phyloP scores from a whole-genome alignment of 2,113 vertebrate genomes.

The Istiophorus platypterus region DNA sequence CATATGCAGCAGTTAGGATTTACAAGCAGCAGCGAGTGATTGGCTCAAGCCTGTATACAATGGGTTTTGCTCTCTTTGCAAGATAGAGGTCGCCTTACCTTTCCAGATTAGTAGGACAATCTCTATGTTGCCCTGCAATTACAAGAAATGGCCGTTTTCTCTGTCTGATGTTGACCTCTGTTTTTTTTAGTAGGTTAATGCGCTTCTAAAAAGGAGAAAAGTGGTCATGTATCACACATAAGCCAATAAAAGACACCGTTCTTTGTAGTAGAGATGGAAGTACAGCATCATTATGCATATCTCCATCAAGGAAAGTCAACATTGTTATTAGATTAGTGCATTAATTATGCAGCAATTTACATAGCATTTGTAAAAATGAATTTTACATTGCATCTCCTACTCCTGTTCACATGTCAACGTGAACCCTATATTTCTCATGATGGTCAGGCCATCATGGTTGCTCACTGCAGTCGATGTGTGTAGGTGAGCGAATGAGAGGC shows the following conservation, averaged over 20 bases:
- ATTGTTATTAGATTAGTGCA: background rate
- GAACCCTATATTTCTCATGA: background rate
- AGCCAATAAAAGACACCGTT: background rate
- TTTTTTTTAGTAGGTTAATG: background rate
- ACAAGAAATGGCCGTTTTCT: background rate
- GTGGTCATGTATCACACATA: background rate
- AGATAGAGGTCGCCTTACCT: background rate
- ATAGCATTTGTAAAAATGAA: background rate
- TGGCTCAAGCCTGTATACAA: background rate
- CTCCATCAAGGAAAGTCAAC: background rate
- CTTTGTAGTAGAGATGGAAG: too few species aligned
- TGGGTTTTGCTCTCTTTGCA: too few species aligned
- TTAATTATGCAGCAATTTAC: background rate
- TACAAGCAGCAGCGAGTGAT: background rate
- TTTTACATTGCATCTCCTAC: background rate
- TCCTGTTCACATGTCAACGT: background rate
- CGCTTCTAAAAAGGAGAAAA: too few species aligned
- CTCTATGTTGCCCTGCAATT: background rate
- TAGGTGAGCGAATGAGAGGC: background rate
- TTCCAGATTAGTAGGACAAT: background rate
- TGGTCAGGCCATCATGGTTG: background rate
- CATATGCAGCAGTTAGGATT: background rate
- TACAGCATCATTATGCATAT: too few species aligned
- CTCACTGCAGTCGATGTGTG: background rate
- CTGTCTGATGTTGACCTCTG: background rate